Evolutionary conservation across 2,113 vertebrate genomes (phyloP).

Genomic region (Ceyx margarethae): DNA sequence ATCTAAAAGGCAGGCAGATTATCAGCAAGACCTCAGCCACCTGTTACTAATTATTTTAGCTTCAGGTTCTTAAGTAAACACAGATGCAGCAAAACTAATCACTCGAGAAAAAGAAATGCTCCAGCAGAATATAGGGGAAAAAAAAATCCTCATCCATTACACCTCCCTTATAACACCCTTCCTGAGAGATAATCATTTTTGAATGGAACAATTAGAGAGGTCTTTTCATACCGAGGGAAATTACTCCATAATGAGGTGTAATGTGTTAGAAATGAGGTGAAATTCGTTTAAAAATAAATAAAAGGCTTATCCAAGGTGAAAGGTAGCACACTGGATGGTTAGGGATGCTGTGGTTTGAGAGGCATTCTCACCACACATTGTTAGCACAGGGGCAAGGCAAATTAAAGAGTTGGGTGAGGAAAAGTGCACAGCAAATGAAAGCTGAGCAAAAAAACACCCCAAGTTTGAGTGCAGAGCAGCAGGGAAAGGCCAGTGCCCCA

Average conservation of each 20-base stretch:
- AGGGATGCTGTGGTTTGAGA: neutral
- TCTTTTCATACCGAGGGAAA: slow-evolving; percentile 1
- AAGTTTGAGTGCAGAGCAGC: neutral
- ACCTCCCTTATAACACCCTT: neutral
- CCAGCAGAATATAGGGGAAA: neutral
- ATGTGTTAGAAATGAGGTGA: neutral
- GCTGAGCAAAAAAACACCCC: neutral
- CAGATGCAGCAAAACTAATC: slow-evolving; percentile 70
- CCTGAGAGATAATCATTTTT: slow-evolving; percentile 1
- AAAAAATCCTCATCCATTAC: neutral
- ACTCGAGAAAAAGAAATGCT: slow-evolving; percentile 36
- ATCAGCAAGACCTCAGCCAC: slow-evolving; percentile 66
- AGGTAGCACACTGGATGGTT: neutral
- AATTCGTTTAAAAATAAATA: neutral
- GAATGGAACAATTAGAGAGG: slow-evolving; percentile 32
- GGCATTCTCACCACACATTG: neutral
- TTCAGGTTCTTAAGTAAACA: slow-evolving; percentile 75
- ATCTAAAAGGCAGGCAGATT: slow-evolving; percentile 66
- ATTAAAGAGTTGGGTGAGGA: neutral
- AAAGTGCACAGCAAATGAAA: neutral
- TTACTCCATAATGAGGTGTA: neutral
- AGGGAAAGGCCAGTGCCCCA: neutral
- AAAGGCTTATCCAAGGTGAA: neutral
- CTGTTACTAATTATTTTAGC: slow-evolving; percentile 75
- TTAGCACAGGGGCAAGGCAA: neutral